These are phyloP conservation scores for Thamnaconus septentrionalis DNA, from an alignment of 2,113 vertebrate species.

Conservation along the genomic window DNA sequence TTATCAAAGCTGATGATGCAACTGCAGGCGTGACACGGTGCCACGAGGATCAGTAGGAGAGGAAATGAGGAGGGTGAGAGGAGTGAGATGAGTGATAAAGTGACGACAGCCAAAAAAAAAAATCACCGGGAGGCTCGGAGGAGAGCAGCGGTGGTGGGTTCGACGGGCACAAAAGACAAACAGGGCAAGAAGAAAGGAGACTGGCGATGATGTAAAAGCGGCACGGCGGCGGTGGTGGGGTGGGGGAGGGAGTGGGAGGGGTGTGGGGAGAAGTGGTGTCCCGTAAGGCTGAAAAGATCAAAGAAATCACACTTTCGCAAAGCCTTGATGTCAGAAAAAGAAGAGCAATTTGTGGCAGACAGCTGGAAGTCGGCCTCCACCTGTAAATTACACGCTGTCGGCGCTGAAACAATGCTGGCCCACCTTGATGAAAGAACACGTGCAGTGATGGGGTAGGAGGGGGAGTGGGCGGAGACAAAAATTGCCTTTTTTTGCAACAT, in stretches of 20 bases:
- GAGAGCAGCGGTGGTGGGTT: slow-evolving; percentile 30
- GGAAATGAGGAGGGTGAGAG: no score
- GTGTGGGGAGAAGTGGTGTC: slow-evolving; percentile 55
- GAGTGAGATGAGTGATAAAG: no score
- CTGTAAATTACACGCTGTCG: slow-evolving; percentile 66
- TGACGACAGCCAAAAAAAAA: slow-evolving; percentile 6
- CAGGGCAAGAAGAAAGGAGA: slow-evolving; percentile 21
- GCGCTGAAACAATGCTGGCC: slow-evolving; percentile 51
- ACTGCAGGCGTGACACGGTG: no score
- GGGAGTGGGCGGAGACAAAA: slow-evolving; percentile 17
- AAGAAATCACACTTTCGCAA: slow-evolving; percentile 68
- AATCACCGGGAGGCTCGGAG: neutral
- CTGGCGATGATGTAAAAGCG: no score
- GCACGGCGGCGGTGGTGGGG: slow-evolving; percentile 26
- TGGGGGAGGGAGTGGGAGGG: slow-evolving; percentile 45
- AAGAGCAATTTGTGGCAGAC: slow-evolving; percentile 68
- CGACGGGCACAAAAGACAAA: slow-evolving; percentile 35
- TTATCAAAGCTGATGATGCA: no score
- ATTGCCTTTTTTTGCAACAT: neutral
- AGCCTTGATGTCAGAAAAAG: slow-evolving; percentile 68
- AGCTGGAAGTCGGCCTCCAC: slow-evolving; percentile 63
- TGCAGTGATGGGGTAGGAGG: slow-evolving; percentile 37
- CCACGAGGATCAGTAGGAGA: no score
- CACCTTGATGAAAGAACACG: slow-evolving; percentile 54
- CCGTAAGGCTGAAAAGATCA: slow-evolving; percentile 60